These are phyloP conservation scores for Spinus pinus DNA, from an alignment of 2,797 vertebrate genomes.

Conservation along the genomic window DNA sequence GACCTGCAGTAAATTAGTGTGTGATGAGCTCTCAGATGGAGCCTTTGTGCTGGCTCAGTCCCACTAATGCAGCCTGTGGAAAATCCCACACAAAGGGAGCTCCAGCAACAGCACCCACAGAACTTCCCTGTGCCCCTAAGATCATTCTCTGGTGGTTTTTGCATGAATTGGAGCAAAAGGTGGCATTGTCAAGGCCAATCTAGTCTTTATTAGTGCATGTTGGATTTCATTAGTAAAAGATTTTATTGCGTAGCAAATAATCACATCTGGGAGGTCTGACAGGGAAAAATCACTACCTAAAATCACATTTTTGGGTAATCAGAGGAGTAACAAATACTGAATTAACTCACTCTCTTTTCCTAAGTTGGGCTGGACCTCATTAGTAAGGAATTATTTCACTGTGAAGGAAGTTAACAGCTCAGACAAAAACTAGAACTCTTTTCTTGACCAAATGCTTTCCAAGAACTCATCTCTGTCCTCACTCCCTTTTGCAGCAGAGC, in stretches of 20 bases:
- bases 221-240: neutral
- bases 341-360: neutral
- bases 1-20: conserved; percentile 42
- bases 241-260: neutral
- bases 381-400: neutral
- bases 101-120: neutral
- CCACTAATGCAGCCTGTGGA: neutral
- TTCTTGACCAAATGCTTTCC: neutral
- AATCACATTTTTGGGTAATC: neutral
- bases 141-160: neutral
- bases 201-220: neutral
- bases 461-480: neutral
- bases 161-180: neutral
- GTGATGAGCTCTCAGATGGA: conserved; percentile 34
- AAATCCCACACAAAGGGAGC: neutral
- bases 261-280: neutral
- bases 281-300: neutral
- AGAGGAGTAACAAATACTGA: neutral
- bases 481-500: neutral
- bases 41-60: neutral
- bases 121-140: neutral
- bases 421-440: neutral
- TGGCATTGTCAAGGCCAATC: neutral
- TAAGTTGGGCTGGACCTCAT: neutral
- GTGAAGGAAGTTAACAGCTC: neutral